phyloP scores from a whole-genome alignment of 2,888 invertebrate species.

The Marronus borbonicus region DNA sequence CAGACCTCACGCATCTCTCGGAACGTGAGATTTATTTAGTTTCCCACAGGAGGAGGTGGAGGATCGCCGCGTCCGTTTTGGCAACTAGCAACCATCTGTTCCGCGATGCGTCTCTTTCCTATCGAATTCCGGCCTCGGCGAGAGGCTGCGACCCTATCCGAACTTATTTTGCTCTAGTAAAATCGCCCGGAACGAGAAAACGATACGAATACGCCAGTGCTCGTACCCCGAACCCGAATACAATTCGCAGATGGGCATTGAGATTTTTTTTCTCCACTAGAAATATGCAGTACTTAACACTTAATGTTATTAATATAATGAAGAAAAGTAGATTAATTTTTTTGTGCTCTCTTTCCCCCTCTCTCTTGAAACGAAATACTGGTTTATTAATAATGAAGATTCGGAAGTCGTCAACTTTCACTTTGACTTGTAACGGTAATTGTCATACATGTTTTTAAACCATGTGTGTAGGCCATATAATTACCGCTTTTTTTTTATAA shows the following conservation, averaged over 20 bases:
- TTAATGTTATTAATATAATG: slow-evolving; percentile 21
- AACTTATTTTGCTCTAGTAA: slow-evolving; percentile 17
- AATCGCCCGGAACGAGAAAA: slow-evolving; percentile 1
- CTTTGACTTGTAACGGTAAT: slow-evolving; percentile 23
- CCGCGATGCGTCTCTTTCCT: slow-evolving; percentile 29
- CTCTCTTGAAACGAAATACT: slow-evolving; percentile 13
- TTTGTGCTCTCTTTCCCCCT: not conserved
- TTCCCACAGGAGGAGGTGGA: slow-evolving; percentile 62
- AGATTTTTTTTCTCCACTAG: slow-evolving; percentile 9
- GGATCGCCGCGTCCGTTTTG: slow-evolving; percentile 56
- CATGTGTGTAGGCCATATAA: slow-evolving; percentile 10
- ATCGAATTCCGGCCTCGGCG: slow-evolving; percentile 5
- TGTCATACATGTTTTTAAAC: slow-evolving; percentile 1
- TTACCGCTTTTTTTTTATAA: not conserved
- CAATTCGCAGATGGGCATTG: slow-evolving; percentile 27
- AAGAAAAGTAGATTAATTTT: slow-evolving; percentile 21
- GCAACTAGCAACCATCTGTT: slow-evolving; percentile 41
- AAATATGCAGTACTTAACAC: slow-evolving; percentile 29
- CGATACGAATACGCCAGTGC: not conserved
- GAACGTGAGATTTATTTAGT: slow-evolving; percentile 67
- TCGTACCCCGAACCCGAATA: not conserved
- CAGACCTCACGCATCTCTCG: slow-evolving; percentile 66
- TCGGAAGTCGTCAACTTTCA: slow-evolving; percentile 28
- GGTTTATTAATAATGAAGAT: slow-evolving; percentile 24
- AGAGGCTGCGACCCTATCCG: slow-evolving; percentile 17